Evolutionary conservation across 2,888 invertebrate species (phyloP), one percentile per base, ranked within the genome.

Genomic region (Tipula confusa): DNA sequence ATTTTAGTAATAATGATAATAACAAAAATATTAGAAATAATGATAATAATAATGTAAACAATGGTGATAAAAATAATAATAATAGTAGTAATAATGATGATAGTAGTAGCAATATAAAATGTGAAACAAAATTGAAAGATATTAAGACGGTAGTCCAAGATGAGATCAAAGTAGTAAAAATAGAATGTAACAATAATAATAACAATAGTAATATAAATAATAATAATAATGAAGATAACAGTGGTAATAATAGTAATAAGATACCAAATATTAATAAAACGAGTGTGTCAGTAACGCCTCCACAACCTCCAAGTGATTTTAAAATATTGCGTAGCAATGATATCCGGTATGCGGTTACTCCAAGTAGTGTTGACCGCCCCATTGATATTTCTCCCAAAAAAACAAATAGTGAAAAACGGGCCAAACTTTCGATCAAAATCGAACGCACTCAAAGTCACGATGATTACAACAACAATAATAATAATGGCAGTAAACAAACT

Each of bases 301-400:
- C 80, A 6, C 80, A 80, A n/a, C 80, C 80, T n/a, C 80, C 80
- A 13, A 88, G 85, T 84, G 88, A 88, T 84, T 89, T 89, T 84
- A 89, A 89, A 86, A 89, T 89, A 81, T 85, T 89, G 80, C 88
- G 89, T 5, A 89, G 89, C 85, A 89, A 89, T 84, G 89, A 89
- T 84, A 87, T 89, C 85, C 87, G 89, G 0, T 89, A 87, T 83
- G 82, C 80, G 11, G 24, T 82, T 7, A 82, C 36, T 3, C 24
- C 82, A 4, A 80, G 29, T 29, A 80, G 29, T 9, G 64, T 64
- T 64, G 64, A 64, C 1, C 64, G 64, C 64, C 64, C 64, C 4
- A 2, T 64, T 11, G 64, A 64, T 24, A 24, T 64, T 24, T 64
- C 24, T 0, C 64, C 64, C 7, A 64, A 64, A 24, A 80, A 80